Evolutionary conservation across 1,140 invertebrate species (phyloP).

Genomic region (Hyphantria cunea): DNA sequence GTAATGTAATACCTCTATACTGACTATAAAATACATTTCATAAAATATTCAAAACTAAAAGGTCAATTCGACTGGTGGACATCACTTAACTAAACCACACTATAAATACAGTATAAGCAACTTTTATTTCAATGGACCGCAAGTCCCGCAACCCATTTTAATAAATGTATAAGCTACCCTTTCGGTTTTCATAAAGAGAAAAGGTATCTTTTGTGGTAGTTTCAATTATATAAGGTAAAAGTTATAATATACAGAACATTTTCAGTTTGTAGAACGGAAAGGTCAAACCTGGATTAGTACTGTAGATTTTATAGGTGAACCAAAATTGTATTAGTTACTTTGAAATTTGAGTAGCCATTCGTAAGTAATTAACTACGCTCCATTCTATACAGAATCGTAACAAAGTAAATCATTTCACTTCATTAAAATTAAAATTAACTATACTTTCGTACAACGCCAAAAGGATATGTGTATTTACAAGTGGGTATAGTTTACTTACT

Average conservation of each 20-base stretch:
- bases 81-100: not conserved
- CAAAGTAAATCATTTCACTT: too few relatives aligned
- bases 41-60: not conserved
- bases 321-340: not conserved
- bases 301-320: not conserved
- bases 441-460: too few relatives aligned
- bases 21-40: not conserved
- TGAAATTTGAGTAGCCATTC: not conserved
- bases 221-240: constrained; percentile 5
- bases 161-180: constrained; percentile 4
- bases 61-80: too few relatives aligned
- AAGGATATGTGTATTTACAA: too few relatives aligned
- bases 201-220: constrained; percentile 13
- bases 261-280: constrained; percentile 3
- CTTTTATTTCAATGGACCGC: too few relatives aligned
- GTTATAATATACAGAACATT: constrained; percentile 8
- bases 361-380: not conserved
- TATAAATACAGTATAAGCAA: too few relatives aligned
- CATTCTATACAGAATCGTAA: too few relatives aligned
- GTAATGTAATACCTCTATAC: too few relatives aligned
- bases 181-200: constrained; percentile 10
- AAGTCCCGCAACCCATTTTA: not conserved
- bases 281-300: constrained; percentile 8
- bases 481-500: too few relatives aligned
- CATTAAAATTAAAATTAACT: too few relatives aligned